phyloP scores from a whole-genome alignment of 2,888 invertebrate species.

The Villa cingulata region DNA sequence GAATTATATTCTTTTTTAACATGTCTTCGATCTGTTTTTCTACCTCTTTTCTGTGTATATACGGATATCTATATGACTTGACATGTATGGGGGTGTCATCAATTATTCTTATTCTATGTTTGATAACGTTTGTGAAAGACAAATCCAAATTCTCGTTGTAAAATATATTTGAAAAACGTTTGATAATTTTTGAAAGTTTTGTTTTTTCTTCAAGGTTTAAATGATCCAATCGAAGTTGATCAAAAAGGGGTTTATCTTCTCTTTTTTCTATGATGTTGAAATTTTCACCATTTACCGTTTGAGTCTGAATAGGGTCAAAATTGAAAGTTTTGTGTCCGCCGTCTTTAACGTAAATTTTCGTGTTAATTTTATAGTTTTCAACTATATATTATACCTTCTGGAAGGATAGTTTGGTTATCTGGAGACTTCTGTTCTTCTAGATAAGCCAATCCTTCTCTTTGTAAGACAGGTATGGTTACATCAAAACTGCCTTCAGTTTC shows the following conservation, averaged over 20 bases:
- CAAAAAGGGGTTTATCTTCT: background rate
- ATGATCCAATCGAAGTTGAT: background rate
- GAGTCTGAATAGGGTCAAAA: background rate
- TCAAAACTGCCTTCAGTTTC: background rate
- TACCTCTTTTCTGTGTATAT: too few species aligned
- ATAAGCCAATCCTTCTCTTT: background rate
- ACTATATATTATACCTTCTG: conserved; percentile 5
- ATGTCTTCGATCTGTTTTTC: too few species aligned
- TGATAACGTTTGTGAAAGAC: conserved; percentile 2
- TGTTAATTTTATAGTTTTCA: background rate
- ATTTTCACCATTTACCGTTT: background rate
- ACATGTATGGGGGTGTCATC: background rate
- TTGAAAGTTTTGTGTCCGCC: background rate
- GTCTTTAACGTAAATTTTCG: background rate
- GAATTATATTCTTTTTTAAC: too few species aligned
- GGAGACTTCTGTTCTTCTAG: background rate
- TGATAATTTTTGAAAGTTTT: background rate
- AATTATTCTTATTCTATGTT: background rate
- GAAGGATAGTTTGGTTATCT: background rate
- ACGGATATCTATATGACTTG: conserved; percentile 1
- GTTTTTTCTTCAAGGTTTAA: conserved; percentile 1
- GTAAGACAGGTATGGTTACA: too few species aligned
- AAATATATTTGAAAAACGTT: conserved; percentile 1
- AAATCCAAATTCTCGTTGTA: background rate
- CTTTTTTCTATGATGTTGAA: too few species aligned